Percentiles rank a stretch among this genome's conserved stretches.
phyloP scores from a whole-genome alignment of 2,797 vertebrate species.

The Argyrosomus regius region DNA sequence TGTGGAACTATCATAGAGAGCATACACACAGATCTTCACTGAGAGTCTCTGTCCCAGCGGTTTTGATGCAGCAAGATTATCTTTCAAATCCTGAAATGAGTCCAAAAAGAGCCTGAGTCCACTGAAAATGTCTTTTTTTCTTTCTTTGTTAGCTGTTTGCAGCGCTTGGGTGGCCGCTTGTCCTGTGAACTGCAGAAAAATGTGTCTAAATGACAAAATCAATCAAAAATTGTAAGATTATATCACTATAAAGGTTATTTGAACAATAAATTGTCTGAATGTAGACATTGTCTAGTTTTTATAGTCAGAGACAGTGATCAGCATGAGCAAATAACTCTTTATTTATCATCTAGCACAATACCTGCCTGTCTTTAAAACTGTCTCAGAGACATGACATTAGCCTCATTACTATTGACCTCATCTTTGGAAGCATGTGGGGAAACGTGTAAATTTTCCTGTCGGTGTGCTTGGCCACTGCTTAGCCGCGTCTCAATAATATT shows the following conservation, averaged over 20 bases:
- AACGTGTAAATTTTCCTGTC: too few species aligned
- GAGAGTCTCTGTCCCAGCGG: conserved; percentile 44
- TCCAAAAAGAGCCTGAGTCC: conserved; percentile 17
- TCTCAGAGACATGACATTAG: background rate
- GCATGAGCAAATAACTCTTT: background rate
- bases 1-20: conserved; percentile 48
- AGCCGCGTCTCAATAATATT: too few species aligned
- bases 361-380: background rate
- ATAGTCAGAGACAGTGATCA: too few species aligned
- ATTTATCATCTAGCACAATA: background rate
- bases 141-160: background rate
- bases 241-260: background rate
- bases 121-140: background rate
- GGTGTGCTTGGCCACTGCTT: too few species aligned
- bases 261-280: too few species aligned
- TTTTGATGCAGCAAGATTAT: conserved; percentile 40
- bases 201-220: background rate
- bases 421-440: background rate
- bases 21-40: conserved; percentile 52
- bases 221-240: background rate
- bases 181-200: background rate
- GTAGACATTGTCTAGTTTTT: too few species aligned
- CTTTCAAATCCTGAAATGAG: conserved; percentile 38
- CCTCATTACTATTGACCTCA: background rate
- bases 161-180: conserved; percentile 12